Percentiles rank a stretch among this genome's conserved stretches.
Evolutionary conservation across 2,888 invertebrate species (phyloP).

Genomic region (Cantharis rufa): DNA sequence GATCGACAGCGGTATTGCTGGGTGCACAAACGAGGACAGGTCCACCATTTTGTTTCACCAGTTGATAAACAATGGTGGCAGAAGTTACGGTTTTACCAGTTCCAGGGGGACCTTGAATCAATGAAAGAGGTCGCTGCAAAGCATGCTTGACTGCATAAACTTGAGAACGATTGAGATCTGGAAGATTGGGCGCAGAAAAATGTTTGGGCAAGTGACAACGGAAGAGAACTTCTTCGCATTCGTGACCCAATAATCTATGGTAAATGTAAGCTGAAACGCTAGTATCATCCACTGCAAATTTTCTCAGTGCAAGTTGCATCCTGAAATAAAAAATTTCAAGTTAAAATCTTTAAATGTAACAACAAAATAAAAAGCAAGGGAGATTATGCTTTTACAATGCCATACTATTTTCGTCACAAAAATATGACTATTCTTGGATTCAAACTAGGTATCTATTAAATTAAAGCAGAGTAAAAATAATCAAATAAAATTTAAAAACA

Average conservation of each 20-base stretch:
- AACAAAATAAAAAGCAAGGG: too few relatives aligned
- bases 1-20: slow-evolving; percentile 98
- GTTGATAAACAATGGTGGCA: slow-evolving; percentile 97
- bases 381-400: too few relatives aligned
- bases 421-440: too few relatives aligned
- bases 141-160: slow-evolving; percentile 99
- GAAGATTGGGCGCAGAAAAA: slow-evolving; percentile 95
- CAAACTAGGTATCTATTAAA: too few relatives aligned
- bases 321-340: slow-evolving; percentile 56
- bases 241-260: slow-evolving; percentile 92
- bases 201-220: slow-evolving; percentile 92
- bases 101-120: slow-evolving; percentile 97
- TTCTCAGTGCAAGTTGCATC: slow-evolving; percentile 92
- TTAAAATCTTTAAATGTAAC: neutral
- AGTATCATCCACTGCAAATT: slow-evolving; percentile 94
- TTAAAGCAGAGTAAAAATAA: too few relatives aligned
- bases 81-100: slow-evolving; percentile 99
- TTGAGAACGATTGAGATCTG: slow-evolving; percentile 97
- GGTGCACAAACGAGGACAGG: slow-evolving; percentile 98
- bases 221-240: slow-evolving; percentile 91
- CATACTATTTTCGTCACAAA: too few relatives aligned
- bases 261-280: slow-evolving; percentile 98
- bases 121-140: slow-evolving; percentile 89
- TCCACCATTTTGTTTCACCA: slow-evolving; percentile 91
- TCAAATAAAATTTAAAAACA: too few relatives aligned